These are phyloP conservation scores for Parnassius mnemosyne DNA, from an alignment of 2,888 invertebrate genomes.

Conservation along the genomic window DNA sequence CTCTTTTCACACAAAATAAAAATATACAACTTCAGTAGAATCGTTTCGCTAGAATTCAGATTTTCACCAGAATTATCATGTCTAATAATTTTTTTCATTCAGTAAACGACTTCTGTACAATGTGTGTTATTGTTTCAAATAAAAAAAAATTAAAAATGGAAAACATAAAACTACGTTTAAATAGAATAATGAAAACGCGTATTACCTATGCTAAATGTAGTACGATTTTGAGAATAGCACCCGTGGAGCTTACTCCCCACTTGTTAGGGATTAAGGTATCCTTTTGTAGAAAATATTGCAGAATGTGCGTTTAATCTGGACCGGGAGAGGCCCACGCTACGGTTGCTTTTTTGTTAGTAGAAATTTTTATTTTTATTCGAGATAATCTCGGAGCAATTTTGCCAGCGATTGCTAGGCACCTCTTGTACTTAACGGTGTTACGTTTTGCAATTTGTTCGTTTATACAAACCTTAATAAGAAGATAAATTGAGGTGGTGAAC, in stretches of 20 bases:
- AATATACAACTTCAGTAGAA: too few relatives aligned
- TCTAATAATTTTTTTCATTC: too few relatives aligned
- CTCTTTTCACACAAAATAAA: too few relatives aligned
- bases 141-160: too few relatives aligned
- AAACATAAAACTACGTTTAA: too few relatives aligned
- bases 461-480: slow-evolving; percentile 35
- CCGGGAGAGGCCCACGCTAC: slow-evolving; percentile 55
- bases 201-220: slow-evolving; percentile 26
- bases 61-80: too few relatives aligned
- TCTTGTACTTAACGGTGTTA: slow-evolving; percentile 34
- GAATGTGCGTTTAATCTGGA: slow-evolving; percentile 76
- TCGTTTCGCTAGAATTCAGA: too few relatives aligned
- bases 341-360: slow-evolving; percentile 61
- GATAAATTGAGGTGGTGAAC: slow-evolving; percentile 30
- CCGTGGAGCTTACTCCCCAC: slow-evolving; percentile 63
- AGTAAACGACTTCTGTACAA: too few relatives aligned
- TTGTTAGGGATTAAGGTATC: slow-evolving; percentile 78
- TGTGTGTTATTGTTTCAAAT: too few relatives aligned
- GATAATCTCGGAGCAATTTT: slow-evolving; percentile 63
- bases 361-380: slow-evolving; percentile 54
- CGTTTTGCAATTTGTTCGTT: slow-evolving; percentile 32
- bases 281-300: slow-evolving; percentile 78
- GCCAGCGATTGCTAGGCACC: slow-evolving; percentile 39
- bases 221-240: slow-evolving; percentile 54
- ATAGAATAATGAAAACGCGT: not conserved